Base-by-base conservation (phyloP, 2,113 vertebrate species). In the Athene noctua region DNA sequence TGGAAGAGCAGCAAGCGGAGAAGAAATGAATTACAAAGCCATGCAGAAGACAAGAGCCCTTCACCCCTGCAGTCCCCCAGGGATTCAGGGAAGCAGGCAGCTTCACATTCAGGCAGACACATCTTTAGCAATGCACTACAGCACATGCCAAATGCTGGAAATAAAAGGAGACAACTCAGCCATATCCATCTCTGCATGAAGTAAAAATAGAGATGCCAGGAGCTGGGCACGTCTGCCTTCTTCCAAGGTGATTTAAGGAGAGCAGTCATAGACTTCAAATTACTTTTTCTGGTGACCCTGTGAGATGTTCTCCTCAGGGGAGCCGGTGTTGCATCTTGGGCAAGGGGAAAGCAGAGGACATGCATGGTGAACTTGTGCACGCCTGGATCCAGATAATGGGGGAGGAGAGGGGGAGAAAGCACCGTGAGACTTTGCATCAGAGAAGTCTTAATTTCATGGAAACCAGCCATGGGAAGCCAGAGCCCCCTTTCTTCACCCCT, bases 211-310 rank as follows among this genome's bases (percentile, higher is more conserved):
- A 95, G 91, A 89, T 75, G 83, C 73, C 86, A 90, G 58, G 94
- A 96, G 94, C 94, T 66, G 78, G 89, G 89, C 84, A 95, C 0
- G 54, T 66, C 84, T 68, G 86, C 66, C 26, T 70, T 38, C 80
- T 80, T 79, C 84, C 92, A 92, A 80, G 91, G 91, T 95, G 97
- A 95, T 82, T 82, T 96, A 85, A 95, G 80, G 87, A 95, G 84
- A 96, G 52, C 73, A 57, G 73, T 13, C 22, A 0, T 4, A 63
- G 61, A 88, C 22, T 88, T 70, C 71, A 30, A 54, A 55, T 47
- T 21, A 58, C 38, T 86, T 87, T 54, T 79, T 27, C 83, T 55
- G 44, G 63, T 54, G 80, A 54, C 23, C 57, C 57, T 61, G 55
- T 6, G 65, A 89, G 67, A 8, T 23, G 44, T 16, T 18, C 47